These are phyloP conservation scores for Ecdyonurus torrentis DNA, from an alignment of 2,888 invertebrate genomes.

Conservation along the genomic window DNA sequence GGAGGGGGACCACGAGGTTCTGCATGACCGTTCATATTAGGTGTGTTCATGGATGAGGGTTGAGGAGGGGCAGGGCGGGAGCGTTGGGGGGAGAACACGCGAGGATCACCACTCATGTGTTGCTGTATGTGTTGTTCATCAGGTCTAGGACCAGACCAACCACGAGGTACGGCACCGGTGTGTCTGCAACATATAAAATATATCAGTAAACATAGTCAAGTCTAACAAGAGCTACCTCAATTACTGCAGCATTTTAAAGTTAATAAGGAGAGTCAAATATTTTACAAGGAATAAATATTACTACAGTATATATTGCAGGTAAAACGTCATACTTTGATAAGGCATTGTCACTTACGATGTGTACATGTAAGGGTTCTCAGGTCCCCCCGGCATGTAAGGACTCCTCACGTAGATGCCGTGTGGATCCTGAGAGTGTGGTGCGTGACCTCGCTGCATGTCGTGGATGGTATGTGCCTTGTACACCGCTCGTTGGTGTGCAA, in stretches of 20 bases:
- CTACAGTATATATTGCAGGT: too few relatives aligned
- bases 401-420: conserved; percentile 29
- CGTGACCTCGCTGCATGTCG: conserved; percentile 14
- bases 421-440: conserved; percentile 24
- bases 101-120: conserved; percentile 35
- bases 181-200: too few relatives aligned
- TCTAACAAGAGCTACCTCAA: too few relatives aligned
- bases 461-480: conserved; percentile 20
- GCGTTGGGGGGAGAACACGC: conserved; percentile 34
- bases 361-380: conserved; percentile 15
- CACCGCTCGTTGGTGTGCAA: neutral
- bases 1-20: conserved; percentile 24
- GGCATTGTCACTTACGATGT: neutral
- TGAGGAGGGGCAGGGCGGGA: conserved; percentile 26
- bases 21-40: conserved; percentile 21
- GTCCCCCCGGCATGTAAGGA: conserved; percentile 18
- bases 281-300: too few relatives aligned
- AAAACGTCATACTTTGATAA: too few relatives aligned
- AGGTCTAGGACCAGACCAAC: conserved; percentile 19
- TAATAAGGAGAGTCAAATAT: too few relatives aligned
- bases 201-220: too few relatives aligned
- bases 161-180: neutral
- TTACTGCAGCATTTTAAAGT: too few relatives aligned
- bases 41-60: conserved; percentile 20
- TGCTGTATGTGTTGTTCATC: conserved; percentile 27